Evolutionary conservation across 2,113 vertebrate species (phyloP).

Genomic region (Phainopepla nitens): DNA sequence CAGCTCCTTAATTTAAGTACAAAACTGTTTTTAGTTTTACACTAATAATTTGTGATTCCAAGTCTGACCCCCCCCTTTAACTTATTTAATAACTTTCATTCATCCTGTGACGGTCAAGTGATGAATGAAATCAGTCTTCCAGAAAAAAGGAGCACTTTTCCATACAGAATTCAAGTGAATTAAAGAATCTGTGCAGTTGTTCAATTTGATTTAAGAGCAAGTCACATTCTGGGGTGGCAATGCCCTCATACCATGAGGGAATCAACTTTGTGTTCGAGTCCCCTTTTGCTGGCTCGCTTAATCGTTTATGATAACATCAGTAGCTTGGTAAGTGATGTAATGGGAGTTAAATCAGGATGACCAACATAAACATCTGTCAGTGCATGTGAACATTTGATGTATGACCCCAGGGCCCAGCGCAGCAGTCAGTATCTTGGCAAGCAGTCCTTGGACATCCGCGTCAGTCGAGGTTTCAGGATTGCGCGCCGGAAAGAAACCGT

Average conservation of each 20-base stretch:
- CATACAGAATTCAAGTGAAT: not conserved
- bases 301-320: slow-evolving; percentile 45
- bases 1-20: not conserved
- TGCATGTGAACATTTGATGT: slow-evolving; percentile 59
- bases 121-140: slow-evolving; percentile 13
- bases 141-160: not conserved
- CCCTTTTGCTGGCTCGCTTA: slow-evolving; percentile 17
- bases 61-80: not conserved
- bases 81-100: slow-evolving; percentile 24
- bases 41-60: not conserved
- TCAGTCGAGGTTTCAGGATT: not conserved
- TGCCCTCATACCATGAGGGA: not conserved
- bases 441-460: not conserved
- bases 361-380: slow-evolving; percentile 54
- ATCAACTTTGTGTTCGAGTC: slow-evolving; percentile 11
- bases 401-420: slow-evolving; percentile 11
- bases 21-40: not conserved
- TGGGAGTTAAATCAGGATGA: slow-evolving; percentile 58
- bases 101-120: not conserved
- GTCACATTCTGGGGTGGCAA: not conserved
- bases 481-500: not conserved
- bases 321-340: slow-evolving; percentile 60
- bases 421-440: slow-evolving; percentile 42
- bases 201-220: not conserved
- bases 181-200: not conserved